Conservation (phyloP, 2,888 invertebrate genomes). For the Diarsia rubi region DNA sequence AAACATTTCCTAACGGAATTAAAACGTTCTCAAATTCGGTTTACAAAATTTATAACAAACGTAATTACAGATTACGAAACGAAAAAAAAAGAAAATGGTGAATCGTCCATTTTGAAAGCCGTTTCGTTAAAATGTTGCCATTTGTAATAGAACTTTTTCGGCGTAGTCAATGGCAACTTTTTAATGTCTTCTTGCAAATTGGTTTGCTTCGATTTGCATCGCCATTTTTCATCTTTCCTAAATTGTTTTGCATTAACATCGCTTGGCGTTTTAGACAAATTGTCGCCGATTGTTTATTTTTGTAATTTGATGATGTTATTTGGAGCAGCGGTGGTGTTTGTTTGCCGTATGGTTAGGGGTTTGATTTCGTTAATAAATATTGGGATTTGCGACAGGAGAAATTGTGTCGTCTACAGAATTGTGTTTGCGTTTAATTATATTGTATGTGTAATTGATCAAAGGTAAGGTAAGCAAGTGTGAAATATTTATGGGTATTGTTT, state of each 20-base stretch:
- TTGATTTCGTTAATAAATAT: slow-evolving; percentile 33
- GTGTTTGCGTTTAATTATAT: slow-evolving; percentile 15
- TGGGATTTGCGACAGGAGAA: background rate
- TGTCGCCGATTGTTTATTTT: slow-evolving; percentile 35
- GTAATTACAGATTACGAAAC: slow-evolving; percentile 57
- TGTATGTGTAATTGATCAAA: slow-evolving; percentile 4
- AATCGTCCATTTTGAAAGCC: slow-evolving; percentile 49
- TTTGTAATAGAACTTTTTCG: slow-evolving; percentile 60
- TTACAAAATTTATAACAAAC: slow-evolving; percentile 43
- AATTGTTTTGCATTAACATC: slow-evolving; percentile 46
- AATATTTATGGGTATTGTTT: background rate
- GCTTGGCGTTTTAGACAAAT: slow-evolving; percentile 44
- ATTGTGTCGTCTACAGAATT: background rate
- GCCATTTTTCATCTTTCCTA: slow-evolving; percentile 54
- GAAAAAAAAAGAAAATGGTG: slow-evolving; percentile 46
- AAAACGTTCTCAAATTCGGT: slow-evolving; percentile 45
- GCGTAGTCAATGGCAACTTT: slow-evolving; percentile 55
- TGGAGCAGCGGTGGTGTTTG: slow-evolving; percentile 1
- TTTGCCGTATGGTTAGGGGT: slow-evolving; percentile 3
- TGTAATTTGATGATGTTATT: slow-evolving; percentile 33
- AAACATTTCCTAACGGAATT: slow-evolving; percentile 47
- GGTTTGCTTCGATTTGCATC: slow-evolving; percentile 46
- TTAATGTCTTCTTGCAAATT: slow-evolving; percentile 58
- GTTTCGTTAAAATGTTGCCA: slow-evolving; percentile 48
- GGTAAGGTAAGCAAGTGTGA: background rate